A percentile compares a stretch with the other conserved stretches of the same genome.
Evolutionary conservation across 2,888 invertebrate genomes (phyloP).

Genomic region (Dicranocentrus wangi): DNA sequence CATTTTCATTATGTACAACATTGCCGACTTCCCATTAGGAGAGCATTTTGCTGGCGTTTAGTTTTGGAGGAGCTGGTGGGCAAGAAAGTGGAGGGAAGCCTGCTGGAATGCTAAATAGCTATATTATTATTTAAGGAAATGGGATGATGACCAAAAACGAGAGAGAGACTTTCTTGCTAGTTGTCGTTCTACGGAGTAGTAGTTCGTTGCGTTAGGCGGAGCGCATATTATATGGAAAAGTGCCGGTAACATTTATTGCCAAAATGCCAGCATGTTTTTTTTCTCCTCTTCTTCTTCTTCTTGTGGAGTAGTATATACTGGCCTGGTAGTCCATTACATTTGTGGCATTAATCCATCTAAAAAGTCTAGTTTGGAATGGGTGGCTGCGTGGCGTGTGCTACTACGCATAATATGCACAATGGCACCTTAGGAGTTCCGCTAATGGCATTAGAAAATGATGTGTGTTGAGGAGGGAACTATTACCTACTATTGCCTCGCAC

Average conservation of each 20-base stretch:
- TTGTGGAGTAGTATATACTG: too few relatives aligned
- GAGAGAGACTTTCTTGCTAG: slow-evolving; percentile 10
- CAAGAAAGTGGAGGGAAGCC: slow-evolving; percentile 14
- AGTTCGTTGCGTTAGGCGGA: slow-evolving; percentile 1
- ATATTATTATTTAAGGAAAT: slow-evolving; percentile 61
- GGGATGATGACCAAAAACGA: slow-evolving; percentile 57
- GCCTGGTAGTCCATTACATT: slow-evolving; percentile 19
- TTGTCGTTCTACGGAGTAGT: neutral
- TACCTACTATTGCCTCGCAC: slow-evolving; percentile 45
- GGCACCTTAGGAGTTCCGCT: slow-evolving; percentile 36
- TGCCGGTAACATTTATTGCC: slow-evolving; percentile 36
- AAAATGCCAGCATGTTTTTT: slow-evolving; percentile 57
- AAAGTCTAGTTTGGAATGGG: neutral
- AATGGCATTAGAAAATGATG: slow-evolving; percentile 13
- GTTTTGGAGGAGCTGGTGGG: too few relatives aligned
- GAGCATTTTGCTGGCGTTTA: too few relatives aligned
- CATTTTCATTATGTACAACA: too few relatives aligned
- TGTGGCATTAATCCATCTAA: slow-evolving; percentile 49
- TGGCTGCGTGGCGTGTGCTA: slow-evolving; percentile 7
- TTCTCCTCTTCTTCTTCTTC: too few relatives aligned
- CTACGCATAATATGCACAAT: slow-evolving; percentile 41
- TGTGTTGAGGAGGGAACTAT: neutral
- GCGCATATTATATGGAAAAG: too few relatives aligned
- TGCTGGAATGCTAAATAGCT: slow-evolving; percentile 52
- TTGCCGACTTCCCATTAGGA: too few relatives aligned